Evolutionary conservation across 1,140 invertebrate species (phyloP).

Genomic region (Druon quercuslanigerum): DNA sequence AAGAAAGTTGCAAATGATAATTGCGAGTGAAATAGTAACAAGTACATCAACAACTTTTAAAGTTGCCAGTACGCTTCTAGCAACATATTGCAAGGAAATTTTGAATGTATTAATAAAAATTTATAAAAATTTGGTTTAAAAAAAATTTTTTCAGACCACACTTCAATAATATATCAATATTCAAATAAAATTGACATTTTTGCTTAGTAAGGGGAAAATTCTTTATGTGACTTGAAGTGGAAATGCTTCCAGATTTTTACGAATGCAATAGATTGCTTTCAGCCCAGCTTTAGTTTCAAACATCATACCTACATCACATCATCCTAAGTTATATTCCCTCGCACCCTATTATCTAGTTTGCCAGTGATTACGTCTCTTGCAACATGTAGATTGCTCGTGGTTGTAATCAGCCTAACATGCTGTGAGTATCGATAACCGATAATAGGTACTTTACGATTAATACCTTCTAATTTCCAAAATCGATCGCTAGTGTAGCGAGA

Average conservation of each 20-base stretch:
- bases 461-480: slow-evolving; percentile 21
- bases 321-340: slow-evolving; percentile 16
- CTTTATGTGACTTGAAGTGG: too few species aligned
- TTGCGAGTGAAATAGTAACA: too few species aligned
- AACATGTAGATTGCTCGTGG: slow-evolving; percentile 14
- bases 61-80: too few species aligned
- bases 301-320: not conserved
- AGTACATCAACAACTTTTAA: too few species aligned
- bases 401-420: slow-evolving; percentile 29
- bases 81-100: too few species aligned
- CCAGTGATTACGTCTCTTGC: slow-evolving; percentile 23
- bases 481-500: slow-evolving; percentile 9
- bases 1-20: too few species aligned
- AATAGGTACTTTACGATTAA: slow-evolving; percentile 20
- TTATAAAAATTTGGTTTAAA: too few species aligned
- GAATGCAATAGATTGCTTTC: not conserved
- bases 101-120: too few species aligned
- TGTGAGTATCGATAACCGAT: slow-evolving; percentile 27
- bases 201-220: too few species aligned
- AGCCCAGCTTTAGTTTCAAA: not conserved
- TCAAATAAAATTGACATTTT: too few species aligned
- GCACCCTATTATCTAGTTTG: slow-evolving; percentile 10
- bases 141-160: too few species aligned
- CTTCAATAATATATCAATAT: too few species aligned
- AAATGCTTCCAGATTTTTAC: not conserved